A percentile compares a stretch with the other conserved stretches of the same genome.
These are phyloP conservation scores for Dryomyza anilis DNA, from an alignment of 2,888 invertebrate genomes.

Conservation along the genomic window DNA sequence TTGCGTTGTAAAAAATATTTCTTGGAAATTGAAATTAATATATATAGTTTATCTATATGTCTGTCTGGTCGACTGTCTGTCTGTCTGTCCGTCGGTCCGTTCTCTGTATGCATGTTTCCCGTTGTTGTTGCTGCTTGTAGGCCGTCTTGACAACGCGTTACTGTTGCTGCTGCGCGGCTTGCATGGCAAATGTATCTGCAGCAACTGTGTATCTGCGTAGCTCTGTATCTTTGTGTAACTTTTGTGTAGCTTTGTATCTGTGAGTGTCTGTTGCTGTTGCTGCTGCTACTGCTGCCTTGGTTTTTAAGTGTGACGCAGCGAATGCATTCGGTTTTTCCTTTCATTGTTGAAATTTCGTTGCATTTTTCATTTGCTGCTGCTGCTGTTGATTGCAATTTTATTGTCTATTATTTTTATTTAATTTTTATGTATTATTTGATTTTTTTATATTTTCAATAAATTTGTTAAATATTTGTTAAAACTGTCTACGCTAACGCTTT, in stretches of 20 bases:
- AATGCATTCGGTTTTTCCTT: slow-evolving; percentile 10
- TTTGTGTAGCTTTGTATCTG: no score
- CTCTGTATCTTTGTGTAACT: neutral
- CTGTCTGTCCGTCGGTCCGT: neutral
- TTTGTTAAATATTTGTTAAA: neutral
- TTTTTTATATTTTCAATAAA: neutral
- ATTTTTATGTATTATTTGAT: no score
- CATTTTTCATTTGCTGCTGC: neutral
- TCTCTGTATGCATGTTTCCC: neutral
- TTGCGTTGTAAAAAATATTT: neutral
- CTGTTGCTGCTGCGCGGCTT: neutral
- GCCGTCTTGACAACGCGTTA: neutral
- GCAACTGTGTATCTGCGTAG: neutral
- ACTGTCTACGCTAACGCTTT: neutral
- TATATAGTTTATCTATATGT: neutral
- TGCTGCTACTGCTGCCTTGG: no score
- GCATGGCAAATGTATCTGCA: slow-evolving; percentile 1
- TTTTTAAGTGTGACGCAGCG: no score
- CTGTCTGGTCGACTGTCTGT: neutral
- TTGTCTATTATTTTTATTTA: neutral
- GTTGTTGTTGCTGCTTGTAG: no score
- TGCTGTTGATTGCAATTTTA: neutral
- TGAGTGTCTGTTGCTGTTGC: no score
- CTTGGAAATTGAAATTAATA: slow-evolving; percentile 11
- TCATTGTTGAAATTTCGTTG: neutral